Base-by-base conservation (phyloP, 2,797 vertebrate genomes). In the Anas bernieri region DNA sequence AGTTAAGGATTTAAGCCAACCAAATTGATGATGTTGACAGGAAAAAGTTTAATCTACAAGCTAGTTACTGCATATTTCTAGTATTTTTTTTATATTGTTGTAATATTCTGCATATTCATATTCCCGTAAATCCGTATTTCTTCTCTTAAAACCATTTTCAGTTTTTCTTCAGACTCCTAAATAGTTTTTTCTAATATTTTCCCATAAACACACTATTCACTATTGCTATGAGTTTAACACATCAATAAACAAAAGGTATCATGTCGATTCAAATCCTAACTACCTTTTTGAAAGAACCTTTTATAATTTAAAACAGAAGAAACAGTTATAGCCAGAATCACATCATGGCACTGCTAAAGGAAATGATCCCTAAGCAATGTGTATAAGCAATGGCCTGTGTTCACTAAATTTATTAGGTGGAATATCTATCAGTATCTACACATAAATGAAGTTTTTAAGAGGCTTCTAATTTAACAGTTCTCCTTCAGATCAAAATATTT, bases 401-500 rank as follows among this genome's bases (percentile, higher is more conserved):
- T 94, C 83, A 73, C 25, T 52, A 26, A 88, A 78, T 83, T 68
- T 70, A 67, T 54, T 73, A 80, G 82, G 90, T 23, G 88, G 5
- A 26, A 67, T 76, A 76, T 30, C 88, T 87, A 52, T 50, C 41
- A 50, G 37, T 12, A 90, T 21, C 48, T 81, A 86, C 26, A 86
- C 90, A 72, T 31, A 85, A 92, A 81, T 18, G 41, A 74, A 75
- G 39, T 90, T 93, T 92, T 59, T 61, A 59, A 83, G 68, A 88
- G 17, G 41, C 22, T 84, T 81, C 33, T 69, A 43, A 80, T 79
- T 80, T 87, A 96, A 66, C 77, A 84, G 70, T 78, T 89, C 82
- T 93, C 52, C 4, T 93, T 87, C 80, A 92, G 94, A 97, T 97
- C 82, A 92, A 92, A 92, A 91, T 88, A 88, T 73, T 95, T 91